Evolutionary conservation across 2,113 vertebrate species (phyloP).

Genomic region (Monarcha castaneiventris): DNA sequence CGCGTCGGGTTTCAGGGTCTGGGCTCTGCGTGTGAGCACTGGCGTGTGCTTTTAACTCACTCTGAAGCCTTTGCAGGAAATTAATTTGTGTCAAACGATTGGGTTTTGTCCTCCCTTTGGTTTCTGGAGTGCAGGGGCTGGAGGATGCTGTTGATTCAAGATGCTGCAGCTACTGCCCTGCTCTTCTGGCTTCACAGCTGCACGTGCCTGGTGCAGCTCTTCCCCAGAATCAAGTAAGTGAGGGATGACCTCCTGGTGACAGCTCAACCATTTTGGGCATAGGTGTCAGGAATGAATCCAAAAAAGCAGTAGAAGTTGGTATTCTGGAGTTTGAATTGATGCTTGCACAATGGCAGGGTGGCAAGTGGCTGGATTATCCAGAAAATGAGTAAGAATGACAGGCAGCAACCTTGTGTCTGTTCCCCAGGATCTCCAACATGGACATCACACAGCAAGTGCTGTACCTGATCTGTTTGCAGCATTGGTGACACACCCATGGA

Average conservation of each 20-base stretch:
- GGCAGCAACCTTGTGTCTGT: neutral
- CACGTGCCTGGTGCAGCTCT: neutral
- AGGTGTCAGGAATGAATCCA: neutral
- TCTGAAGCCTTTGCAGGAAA: slow-evolving; percentile 23
- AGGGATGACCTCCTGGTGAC: neutral
- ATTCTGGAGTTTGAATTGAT: neutral
- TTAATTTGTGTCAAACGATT: neutral
- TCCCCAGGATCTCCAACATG: neutral
- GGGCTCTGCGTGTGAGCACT: neutral
- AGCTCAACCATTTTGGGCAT: neutral
- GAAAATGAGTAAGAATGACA: neutral
- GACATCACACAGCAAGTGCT: neutral
- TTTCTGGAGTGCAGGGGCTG: neutral
- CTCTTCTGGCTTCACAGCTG: neutral
- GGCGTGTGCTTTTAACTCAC: neutral
- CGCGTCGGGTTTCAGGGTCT: neutral
- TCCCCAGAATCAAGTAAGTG: neutral
- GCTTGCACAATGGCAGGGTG: neutral
- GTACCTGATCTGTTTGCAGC: neutral
- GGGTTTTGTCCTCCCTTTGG: neutral
- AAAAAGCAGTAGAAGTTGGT: neutral
- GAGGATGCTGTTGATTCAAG: neutral
- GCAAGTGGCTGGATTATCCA: neutral
- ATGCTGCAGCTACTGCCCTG: neutral
- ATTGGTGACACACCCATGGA: rapidly evolving